Conservation (phyloP, 2,797 vertebrate genomes). For the Euthynnus affinis region DNA sequence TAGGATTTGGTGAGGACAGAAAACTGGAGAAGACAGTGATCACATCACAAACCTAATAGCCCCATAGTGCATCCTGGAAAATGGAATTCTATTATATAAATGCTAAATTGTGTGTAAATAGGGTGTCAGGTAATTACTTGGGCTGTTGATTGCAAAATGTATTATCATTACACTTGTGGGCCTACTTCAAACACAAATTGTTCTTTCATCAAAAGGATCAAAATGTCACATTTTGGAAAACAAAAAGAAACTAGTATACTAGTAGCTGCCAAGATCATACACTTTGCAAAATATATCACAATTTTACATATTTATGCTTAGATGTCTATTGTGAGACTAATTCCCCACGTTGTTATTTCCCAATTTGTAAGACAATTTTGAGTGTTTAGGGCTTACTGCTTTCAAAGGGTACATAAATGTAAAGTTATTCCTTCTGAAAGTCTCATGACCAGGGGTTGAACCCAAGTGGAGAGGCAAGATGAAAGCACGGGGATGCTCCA, state of each 20-base stretch:
- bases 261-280: background rate
- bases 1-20: slow-evolving; percentile 41
- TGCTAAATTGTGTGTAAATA: slow-evolving; percentile 50
- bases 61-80: slow-evolving; percentile 23
- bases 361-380: background rate
- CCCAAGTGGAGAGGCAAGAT: slow-evolving; percentile 20
- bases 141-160: slow-evolving; percentile 62
- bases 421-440: slow-evolving; percentile 19
- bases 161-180: slow-evolving; percentile 42
- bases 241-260: background rate
- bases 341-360: background rate
- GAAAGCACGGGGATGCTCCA: slow-evolving; percentile 23
- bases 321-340: background rate
- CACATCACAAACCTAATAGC: slow-evolving; percentile 48
- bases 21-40: slow-evolving; percentile 52
- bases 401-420: slow-evolving; percentile 17
- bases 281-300: background rate
- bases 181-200: slow-evolving; percentile 24
- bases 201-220: background rate
- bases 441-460: slow-evolving; percentile 31
- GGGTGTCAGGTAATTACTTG: slow-evolving; percentile 69
- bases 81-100: slow-evolving; percentile 30
- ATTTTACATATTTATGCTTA: background rate
- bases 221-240: slow-evolving; percentile 8
- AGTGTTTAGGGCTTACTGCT: slow-evolving; percentile 4